A percentile compares a stretch with the other conserved stretches of the same genome.
Conservation (phyloP, 2,888 invertebrate genomes). For the Brenthis daphne region DNA sequence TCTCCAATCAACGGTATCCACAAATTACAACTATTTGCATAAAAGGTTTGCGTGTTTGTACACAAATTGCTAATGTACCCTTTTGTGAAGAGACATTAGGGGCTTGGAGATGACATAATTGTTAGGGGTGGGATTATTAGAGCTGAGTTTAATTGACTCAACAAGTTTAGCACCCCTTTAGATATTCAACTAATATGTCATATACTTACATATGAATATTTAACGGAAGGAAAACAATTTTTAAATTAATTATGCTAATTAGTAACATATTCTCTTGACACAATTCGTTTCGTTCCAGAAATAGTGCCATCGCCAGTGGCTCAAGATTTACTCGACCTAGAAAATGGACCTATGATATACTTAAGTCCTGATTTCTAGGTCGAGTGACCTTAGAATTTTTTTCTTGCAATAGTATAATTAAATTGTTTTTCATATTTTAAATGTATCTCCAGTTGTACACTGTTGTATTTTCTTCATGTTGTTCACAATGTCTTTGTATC, state of each 20-base stretch:
- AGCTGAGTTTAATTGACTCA: slow-evolving; percentile 71
- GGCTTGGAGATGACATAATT: slow-evolving; percentile 66
- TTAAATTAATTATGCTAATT: background rate
- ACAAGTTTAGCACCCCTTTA: slow-evolving; percentile 68
- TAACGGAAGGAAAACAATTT: slow-evolving; percentile 34
- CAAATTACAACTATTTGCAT: slow-evolving; percentile 41
- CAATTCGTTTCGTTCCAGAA: slow-evolving; percentile 28
- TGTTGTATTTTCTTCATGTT: too few species aligned
- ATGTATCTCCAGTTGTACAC: too few species aligned
- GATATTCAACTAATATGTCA: slow-evolving; percentile 54
- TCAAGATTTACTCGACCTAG: slow-evolving; percentile 35
- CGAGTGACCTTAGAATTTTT: slow-evolving; percentile 17
- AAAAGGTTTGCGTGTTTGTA: slow-evolving; percentile 42
- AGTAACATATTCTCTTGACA: slow-evolving; percentile 6
- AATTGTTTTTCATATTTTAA: slow-evolving; percentile 9
- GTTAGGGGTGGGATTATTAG: slow-evolving; percentile 71
- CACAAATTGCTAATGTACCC: slow-evolving; percentile 57
- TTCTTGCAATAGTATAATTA: background rate
- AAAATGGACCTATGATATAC: slow-evolving; percentile 25
- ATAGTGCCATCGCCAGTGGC: slow-evolving; percentile 33
- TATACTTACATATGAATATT: slow-evolving; percentile 48
- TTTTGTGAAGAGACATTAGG: slow-evolving; percentile 62
- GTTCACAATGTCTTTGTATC: too few species aligned
- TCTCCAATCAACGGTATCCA: slow-evolving; percentile 28
- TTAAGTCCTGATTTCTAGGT: slow-evolving; percentile 29